A percentile compares a stretch with the other conserved stretches of the same genome.
These are phyloP conservation scores for Plectropomus leopardus DNA, from an alignment of 2,113 vertebrate species.

Conservation along the genomic window DNA sequence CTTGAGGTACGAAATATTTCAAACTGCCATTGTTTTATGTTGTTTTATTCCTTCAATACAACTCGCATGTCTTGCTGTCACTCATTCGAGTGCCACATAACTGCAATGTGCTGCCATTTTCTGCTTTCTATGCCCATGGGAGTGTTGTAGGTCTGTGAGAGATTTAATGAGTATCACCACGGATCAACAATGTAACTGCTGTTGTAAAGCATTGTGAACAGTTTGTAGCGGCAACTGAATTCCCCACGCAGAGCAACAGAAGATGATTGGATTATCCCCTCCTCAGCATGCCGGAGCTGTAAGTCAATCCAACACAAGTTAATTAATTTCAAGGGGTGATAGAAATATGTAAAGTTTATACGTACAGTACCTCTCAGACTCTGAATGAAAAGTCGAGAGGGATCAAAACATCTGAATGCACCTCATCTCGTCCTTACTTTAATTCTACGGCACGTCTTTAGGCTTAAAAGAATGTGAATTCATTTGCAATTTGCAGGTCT, in stretches of 20 bases:
- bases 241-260: conserved; percentile 28
- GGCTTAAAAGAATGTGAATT: background rate
- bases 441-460: background rate
- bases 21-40: conserved; percentile 16
- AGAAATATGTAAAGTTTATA: conserved; percentile 25
- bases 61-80: conserved; percentile 4
- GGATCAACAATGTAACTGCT: conserved; percentile 48
- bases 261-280: conserved; percentile 48
- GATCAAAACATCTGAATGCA: conserved; percentile 1
- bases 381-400: background rate
- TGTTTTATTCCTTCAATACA: conserved; percentile 8
- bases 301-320: conserved; percentile 24
- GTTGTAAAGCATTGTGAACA: conserved; percentile 39
- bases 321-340: conserved; percentile 40
- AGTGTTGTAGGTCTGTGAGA: conserved; percentile 35
- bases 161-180: conserved; percentile 35
- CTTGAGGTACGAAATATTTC: background rate
- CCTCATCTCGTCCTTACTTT: background rate
- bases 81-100: conserved; percentile 23
- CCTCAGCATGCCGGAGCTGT: conserved; percentile 24
- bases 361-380: background rate
- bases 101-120: conserved; percentile 10
- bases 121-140: conserved; percentile 15
- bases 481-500: background rate
- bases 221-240: conserved; percentile 39